Evolutionary conservation across 2,888 invertebrate genomes (phyloP), one percentile per base, ranked within the genome.

Genomic region (Loripinus fragilis): DNA sequence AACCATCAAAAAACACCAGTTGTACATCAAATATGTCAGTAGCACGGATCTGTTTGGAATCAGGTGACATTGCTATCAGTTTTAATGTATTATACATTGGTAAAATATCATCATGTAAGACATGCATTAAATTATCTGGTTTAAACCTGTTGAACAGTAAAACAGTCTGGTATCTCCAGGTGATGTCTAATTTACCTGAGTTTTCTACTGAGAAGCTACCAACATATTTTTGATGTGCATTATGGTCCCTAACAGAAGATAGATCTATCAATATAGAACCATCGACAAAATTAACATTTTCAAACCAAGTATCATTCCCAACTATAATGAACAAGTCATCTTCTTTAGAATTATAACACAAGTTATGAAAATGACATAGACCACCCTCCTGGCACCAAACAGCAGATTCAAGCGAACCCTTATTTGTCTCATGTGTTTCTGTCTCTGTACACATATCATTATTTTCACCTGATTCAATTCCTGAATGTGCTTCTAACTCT

Each of bases 111-210:
- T 95, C 95, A 88, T 95, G 95, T 52, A 95, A 87, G 12, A 94
- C 93, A 90, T 95, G 95, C 94, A 95, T 94, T 23, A 95, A 86
- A 87, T 95, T 95, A 82, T 94, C 94, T 2, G 94, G 93, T 83
- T 94, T 94, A 85, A 95, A 95, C 15, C 94, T 89, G 66, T 89
- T 90, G 28, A 94, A 85, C 5, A 94, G 78, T 42, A 94, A 85
- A 42, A 88, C 89, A 23, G 80, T 83, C 15, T 86, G 84, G 8
- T 81, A 66, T 12, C 90, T 41, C 74, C 87, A 87, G 0, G 72
- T 76, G 10, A 90, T 75, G 20, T 80, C 81, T 71, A 91, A 89
- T n/a, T 81, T 52, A 8, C 41, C 38, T 7, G 83, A 70, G 3
- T 74, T 38, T 12, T 84, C 77, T 35, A 91, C 83, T 20, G 93